Evolutionary conservation across 2,113 vertebrate species (phyloP).

Genomic region (Heloderma charlesbogerti): DNA sequence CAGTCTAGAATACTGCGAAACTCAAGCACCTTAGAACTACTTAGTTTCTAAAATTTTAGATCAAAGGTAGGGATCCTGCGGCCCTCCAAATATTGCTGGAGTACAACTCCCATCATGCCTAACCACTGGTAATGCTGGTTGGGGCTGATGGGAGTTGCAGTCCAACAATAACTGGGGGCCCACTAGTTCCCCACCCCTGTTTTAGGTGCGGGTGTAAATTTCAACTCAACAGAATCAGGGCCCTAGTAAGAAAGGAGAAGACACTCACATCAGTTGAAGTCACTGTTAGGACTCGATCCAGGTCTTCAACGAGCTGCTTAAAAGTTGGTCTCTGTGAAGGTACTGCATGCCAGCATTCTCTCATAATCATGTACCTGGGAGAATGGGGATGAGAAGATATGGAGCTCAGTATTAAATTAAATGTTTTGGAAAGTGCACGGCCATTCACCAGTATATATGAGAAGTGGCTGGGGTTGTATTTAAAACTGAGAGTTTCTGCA

Average conservation of each 20-base stretch:
- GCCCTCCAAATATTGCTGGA: no score
- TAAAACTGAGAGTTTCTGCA: background rate
- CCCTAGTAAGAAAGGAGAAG: background rate
- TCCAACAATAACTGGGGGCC: no score
- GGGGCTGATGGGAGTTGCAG: no score
- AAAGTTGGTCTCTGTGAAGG: slow-evolving; percentile 96
- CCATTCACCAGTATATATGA: background rate
- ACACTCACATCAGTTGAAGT: slow-evolving; percentile 91
- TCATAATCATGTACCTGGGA: slow-evolving; percentile 97
- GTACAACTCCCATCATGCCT: no score
- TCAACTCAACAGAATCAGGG: no score
- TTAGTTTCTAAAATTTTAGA: background rate
- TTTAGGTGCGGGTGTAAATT: background rate
- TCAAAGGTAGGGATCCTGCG: no score
- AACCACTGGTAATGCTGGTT: no score
- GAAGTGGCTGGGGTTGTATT: no score
- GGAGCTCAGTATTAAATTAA: background rate
- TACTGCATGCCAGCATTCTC: slow-evolving; percentile 96
- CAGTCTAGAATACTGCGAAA: background rate
- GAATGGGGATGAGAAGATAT: background rate
- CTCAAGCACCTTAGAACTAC: no score
- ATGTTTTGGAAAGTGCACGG: background rate
- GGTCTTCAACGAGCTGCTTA: slow-evolving; percentile 96
- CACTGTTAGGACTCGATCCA: slow-evolving; percentile 92
- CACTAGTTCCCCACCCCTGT: no score